Evolutionary conservation across 2,797 vertebrate species (phyloP).

Genomic region (Hemitrygon akajei): DNA sequence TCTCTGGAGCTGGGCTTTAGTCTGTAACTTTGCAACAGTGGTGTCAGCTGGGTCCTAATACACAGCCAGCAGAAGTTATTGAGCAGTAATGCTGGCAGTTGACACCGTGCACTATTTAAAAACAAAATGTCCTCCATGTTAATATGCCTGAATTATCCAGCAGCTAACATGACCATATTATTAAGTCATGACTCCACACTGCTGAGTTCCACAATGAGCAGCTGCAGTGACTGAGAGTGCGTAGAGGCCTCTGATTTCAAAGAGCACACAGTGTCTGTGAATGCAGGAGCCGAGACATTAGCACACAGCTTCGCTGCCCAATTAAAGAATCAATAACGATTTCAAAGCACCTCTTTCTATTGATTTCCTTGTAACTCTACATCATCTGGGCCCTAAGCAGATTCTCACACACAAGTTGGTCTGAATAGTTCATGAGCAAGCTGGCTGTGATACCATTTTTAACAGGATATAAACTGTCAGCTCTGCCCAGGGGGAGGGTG

Average conservation of each 20-base stretch:
- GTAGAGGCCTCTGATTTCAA: conserved; percentile 17
- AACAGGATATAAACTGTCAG: conserved; percentile 13
- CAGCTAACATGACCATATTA: not conserved
- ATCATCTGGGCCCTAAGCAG: conserved; percentile 23
- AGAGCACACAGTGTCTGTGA: conserved; percentile 8
- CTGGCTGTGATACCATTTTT: not conserved
- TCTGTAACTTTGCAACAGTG: not conserved
- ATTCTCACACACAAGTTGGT: not conserved
- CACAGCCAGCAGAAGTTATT: not conserved
- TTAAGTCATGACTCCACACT: conserved; percentile 1
- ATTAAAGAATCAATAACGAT: conserved; percentile 36
- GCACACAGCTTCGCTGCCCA: not conserved
- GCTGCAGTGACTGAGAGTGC: not conserved
- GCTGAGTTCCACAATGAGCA: not conserved
- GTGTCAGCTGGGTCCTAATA: not conserved
- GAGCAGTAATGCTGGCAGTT: too few relatives aligned
- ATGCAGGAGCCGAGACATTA: conserved; percentile 29
- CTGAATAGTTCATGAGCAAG: conserved; percentile 28
- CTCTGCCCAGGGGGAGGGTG: not conserved
- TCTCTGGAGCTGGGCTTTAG: not conserved
- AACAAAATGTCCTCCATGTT: not conserved
- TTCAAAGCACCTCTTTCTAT: conserved; percentile 36
- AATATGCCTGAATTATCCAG: conserved; percentile 21
- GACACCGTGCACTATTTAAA: not conserved
- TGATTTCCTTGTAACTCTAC: conserved; percentile 33